Evolutionary conservation across 2,888 invertebrate species (phyloP).

Genomic region (Odontocerum albicorne): DNA sequence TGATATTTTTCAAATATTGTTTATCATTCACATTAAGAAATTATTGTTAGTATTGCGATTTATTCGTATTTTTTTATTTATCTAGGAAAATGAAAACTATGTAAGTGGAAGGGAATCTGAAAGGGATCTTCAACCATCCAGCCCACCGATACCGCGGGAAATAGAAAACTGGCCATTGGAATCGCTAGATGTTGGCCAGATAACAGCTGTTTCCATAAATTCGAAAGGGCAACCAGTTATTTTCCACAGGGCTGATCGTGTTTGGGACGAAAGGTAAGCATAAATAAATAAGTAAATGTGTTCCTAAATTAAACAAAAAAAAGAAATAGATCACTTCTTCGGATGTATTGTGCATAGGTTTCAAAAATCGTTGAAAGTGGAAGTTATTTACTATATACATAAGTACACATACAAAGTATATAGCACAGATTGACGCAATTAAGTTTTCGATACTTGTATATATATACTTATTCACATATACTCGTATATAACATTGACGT

Average conservation of each 20-base stretch:
- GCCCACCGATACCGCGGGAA: conserved; percentile 58
- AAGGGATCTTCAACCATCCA: conserved; percentile 16
- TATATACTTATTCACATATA: too few species aligned
- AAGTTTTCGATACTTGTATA: too few species aligned
- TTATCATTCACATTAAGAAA: background rate
- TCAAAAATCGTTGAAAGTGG: too few species aligned
- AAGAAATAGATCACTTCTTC: too few species aligned
- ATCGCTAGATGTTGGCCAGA: conserved; percentile 73
- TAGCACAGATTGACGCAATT: too few species aligned
- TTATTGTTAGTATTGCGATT: background rate
- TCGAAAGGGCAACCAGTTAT: conserved; percentile 76
- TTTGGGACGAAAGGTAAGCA: conserved; percentile 75
- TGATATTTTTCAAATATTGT: background rate
- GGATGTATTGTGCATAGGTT: too few species aligned
- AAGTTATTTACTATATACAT: too few species aligned
- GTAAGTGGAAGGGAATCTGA: conserved; percentile 19
- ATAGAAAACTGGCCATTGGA: conserved; percentile 66
- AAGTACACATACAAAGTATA: too few species aligned
- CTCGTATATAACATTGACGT: too few species aligned
- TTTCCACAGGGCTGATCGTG: conserved; percentile 79
- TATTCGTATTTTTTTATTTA: background rate
- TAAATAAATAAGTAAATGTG: background rate
- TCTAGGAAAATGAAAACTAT: conserved; percentile 29
- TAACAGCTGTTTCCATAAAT: conserved; percentile 84
- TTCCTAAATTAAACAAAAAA: background rate